Conservation (phyloP, 2,888 invertebrate species). For the Norana najaformis region DNA sequence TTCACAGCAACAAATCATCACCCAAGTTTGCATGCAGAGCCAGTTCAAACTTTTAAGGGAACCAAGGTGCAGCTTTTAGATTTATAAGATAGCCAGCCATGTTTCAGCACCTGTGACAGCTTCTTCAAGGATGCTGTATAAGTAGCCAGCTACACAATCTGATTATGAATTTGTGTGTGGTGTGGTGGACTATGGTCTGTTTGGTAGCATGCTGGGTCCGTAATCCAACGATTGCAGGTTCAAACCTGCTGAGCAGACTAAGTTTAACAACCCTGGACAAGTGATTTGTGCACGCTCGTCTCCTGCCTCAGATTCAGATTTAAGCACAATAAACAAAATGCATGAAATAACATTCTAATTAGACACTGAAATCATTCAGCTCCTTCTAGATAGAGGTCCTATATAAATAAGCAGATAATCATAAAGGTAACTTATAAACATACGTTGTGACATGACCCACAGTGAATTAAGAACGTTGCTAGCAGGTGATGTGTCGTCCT, state of each 20-base stretch:
- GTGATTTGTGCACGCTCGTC: not conserved
- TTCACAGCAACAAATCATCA: no score
- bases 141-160: not conserved
- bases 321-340: not conserved
- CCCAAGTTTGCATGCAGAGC: no score
- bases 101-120: not conserved
- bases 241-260: not conserved
- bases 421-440: not conserved
- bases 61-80: no score
- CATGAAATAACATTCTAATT: not conserved
- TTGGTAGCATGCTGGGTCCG: not conserved
- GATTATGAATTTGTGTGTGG: no score
- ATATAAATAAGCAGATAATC: not conserved
- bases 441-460: constrained; percentile 46
- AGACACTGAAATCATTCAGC: constrained; percentile 9
- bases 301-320: not conserved
- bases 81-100: no score
- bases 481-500: constrained; percentile 52
- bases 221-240: not conserved
- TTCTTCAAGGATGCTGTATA: not conserved
- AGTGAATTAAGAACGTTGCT: constrained; percentile 50
- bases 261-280: not conserved
- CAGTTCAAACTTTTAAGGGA: no score
- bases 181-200: not conserved
- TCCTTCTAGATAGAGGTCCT: not conserved